Percentiles rank a stretch among this genome's conserved stretches.
Evolutionary conservation across 2,888 invertebrate species (phyloP).

Genomic region (Meteorus colon): DNA sequence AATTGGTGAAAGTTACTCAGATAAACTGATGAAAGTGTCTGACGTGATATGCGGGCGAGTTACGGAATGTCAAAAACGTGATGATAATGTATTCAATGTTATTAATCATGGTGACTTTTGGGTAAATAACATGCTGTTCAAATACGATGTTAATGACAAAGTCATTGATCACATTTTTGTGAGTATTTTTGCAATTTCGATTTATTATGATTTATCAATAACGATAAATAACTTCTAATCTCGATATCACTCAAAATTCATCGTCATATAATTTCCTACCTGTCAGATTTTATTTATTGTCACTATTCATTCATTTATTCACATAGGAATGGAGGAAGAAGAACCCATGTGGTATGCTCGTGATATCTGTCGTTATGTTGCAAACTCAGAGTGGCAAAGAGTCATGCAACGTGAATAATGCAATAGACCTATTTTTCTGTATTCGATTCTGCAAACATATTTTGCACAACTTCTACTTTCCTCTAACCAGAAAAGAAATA

Average conservation of each 20-base stretch:
- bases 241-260: neutral
- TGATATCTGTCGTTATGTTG: slow-evolving; percentile 7
- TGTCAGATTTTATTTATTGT: slow-evolving; percentile 29
- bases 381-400: slow-evolving; percentile 34
- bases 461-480: slow-evolving; percentile 33
- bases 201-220: neutral
- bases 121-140: slow-evolving; percentile 70
- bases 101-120: slow-evolving; percentile 69
- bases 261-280: neutral
- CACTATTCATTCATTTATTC: neutral
- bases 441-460: slow-evolving; percentile 50
- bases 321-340: slow-evolving; percentile 1
- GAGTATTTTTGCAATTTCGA: slow-evolving; percentile 49
- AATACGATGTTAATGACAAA: slow-evolving; percentile 60
- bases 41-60: slow-evolving; percentile 46
- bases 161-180: slow-evolving; percentile 65
- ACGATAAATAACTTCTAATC: neutral
- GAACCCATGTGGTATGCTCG: slow-evolving; percentile 8
- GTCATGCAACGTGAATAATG: slow-evolving; percentile 62
- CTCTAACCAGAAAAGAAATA: slow-evolving; percentile 22
- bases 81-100: slow-evolving; percentile 62
- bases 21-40: slow-evolving; percentile 55
- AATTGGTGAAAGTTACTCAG: slow-evolving; percentile 54
- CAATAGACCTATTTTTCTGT: slow-evolving; percentile 60
- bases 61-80: neutral